A percentile compares a stretch with the other conserved stretches of the same genome.
These are phyloP conservation scores for Dione vanillae DNA, from an alignment of 2,888 invertebrate species.

Conservation along the genomic window DNA sequence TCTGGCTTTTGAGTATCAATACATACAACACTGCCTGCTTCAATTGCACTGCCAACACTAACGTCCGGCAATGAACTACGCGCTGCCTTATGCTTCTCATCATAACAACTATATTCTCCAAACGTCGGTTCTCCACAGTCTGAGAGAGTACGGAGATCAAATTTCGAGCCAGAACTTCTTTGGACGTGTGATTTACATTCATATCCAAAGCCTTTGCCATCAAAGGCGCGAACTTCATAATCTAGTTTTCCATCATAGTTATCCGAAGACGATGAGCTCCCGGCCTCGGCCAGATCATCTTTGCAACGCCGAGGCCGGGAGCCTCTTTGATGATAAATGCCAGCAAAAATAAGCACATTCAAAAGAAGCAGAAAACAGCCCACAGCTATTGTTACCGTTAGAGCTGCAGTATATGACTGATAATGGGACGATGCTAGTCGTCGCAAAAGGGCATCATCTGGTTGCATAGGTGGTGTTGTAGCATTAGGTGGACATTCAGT, in stretches of 20 bases:
- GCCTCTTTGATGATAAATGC: conserved; percentile 93
- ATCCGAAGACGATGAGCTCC: conserved; percentile 87
- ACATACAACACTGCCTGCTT: conserved; percentile 82
- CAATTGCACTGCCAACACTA: conserved; percentile 85
- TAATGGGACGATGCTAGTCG: conserved; percentile 92
- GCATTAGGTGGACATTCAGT: conserved; percentile 90
- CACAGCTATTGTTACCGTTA: conserved; percentile 94
- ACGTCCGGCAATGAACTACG: conserved; percentile 85
- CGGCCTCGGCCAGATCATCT: conserved; percentile 90
- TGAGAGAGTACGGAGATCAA: conserved; percentile 79
- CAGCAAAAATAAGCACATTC: conserved; percentile 94
- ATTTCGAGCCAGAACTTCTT: conserved; percentile 73
- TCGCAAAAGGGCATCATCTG: conserved; percentile 88
- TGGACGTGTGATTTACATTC: conserved; percentile 84
- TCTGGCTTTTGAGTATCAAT: conserved; percentile 82
- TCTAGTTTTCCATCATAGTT: conserved; percentile 85
- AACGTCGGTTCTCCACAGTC: conserved; percentile 83
- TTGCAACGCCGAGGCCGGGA: conserved; percentile 89
- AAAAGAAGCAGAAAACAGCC: conserved; percentile 92
- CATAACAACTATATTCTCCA: conserved; percentile 88
- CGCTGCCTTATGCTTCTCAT: conserved; percentile 84
- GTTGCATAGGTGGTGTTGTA: conserved; percentile 72
- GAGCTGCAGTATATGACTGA: conserved; percentile 94
- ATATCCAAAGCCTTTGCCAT: conserved; percentile 82
- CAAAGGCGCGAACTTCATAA: conserved; percentile 80